These are phyloP conservation scores for Synanthedon formicaeformis DNA, from an alignment of 2,888 invertebrate genomes.

Conservation along the genomic window DNA sequence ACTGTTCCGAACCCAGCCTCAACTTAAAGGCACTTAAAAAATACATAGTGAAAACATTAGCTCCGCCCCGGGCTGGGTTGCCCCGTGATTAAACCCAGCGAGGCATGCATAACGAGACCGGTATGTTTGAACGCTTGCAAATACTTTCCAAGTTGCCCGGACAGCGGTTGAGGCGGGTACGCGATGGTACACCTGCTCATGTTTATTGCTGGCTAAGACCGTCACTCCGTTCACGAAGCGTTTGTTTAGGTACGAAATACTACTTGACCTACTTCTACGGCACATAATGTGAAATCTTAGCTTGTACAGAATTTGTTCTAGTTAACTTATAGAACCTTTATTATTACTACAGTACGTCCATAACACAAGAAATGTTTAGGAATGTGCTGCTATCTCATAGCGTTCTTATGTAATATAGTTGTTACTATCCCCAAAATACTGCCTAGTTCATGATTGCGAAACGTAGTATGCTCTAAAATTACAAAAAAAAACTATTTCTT, in stretches of 20 bases:
- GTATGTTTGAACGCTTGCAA: slow-evolving; percentile 63
- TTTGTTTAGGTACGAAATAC: slow-evolving; percentile 47
- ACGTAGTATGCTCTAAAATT: too few species aligned
- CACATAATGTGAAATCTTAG: too few species aligned
- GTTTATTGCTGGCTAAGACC: slow-evolving; percentile 52
- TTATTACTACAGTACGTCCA: too few species aligned
- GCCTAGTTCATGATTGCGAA: too few species aligned
- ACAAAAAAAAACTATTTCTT: too few species aligned
- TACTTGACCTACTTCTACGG: slow-evolving; percentile 37
- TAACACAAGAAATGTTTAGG: too few species aligned
- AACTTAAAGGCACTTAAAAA: slow-evolving; percentile 52
- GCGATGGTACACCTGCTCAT: slow-evolving; percentile 48
- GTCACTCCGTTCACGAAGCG: slow-evolving; percentile 20
- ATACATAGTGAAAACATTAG: slow-evolving; percentile 66
- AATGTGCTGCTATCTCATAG: too few species aligned
- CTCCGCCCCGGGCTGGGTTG: slow-evolving; percentile 47
- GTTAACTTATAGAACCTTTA: too few species aligned
- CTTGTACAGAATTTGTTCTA: too few species aligned
- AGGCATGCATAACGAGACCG: slow-evolving; percentile 63
- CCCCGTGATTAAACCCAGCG: slow-evolving; percentile 63
- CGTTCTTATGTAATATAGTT: too few species aligned
- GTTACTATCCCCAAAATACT: too few species aligned
- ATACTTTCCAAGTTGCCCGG: slow-evolving; percentile 48
- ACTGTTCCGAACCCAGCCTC: slow-evolving; percentile 6
- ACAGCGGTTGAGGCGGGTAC: slow-evolving; percentile 40